A percentile compares a stretch with the other conserved stretches of the same genome.
phyloP scores from a whole-genome alignment of 2,797 vertebrate genomes.

The Aselliscus stoliczkanus region DNA sequence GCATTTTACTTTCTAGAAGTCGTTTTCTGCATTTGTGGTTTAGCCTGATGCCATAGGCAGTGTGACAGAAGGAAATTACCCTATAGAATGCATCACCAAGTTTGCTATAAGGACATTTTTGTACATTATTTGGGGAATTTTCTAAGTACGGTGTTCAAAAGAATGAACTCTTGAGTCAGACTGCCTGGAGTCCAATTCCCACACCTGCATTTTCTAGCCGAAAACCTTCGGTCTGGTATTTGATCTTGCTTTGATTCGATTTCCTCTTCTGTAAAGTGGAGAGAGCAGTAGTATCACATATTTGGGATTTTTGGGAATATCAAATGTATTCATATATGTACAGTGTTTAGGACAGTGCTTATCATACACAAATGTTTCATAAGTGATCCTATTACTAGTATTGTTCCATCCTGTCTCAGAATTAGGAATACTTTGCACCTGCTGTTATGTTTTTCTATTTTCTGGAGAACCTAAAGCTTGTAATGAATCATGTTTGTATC shows the following conservation, averaged over 20 bases:
- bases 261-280: neutral
- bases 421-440: neutral
- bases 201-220: neutral
- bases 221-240: neutral
- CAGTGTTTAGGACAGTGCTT: neutral
- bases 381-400: neutral
- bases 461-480: constrained; percentile 14
- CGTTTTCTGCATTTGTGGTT: neutral
- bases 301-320: neutral
- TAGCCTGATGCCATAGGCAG: neutral
- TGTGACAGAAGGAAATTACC: neutral
- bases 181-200: neutral
- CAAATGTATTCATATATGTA: neutral
- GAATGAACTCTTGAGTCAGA: neutral
- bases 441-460: neutral
- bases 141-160: neutral
- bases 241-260: neutral
- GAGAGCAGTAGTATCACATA: neutral
- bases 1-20: neutral
- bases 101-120: constrained; percentile 4
- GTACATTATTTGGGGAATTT: neutral
- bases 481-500: neutral
- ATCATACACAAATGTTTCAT: neutral
- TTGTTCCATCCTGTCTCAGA: neutral
- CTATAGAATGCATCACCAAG: neutral